phyloP scores from a whole-genome alignment of 2,888 invertebrate genomes.

The Lingula anatina region DNA sequence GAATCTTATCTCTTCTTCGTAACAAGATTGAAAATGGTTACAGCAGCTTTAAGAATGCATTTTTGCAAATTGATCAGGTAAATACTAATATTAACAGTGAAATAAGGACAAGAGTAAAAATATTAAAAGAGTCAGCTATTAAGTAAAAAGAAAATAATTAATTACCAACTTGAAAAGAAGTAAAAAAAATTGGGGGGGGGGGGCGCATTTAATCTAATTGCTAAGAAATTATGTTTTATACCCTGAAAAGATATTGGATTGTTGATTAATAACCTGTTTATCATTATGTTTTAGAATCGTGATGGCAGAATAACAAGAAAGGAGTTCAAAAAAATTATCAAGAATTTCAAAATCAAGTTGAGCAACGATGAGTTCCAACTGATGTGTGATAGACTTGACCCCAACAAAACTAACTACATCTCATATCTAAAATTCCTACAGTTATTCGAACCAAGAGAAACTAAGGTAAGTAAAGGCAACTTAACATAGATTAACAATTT shows the following conservation, averaged over 20 bases:
- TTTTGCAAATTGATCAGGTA: conserved; percentile 46
- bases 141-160: background rate
- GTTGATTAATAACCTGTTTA: no score
- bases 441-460: conserved; percentile 45
- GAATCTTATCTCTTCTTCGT: conserved; percentile 37
- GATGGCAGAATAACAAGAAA: conserved; percentile 38
- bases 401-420: conserved; percentile 34
- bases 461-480: conserved; percentile 24
- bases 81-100: no score
- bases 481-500: no score
- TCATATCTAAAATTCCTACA: conserved; percentile 44
- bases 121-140: no score
- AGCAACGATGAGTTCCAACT: conserved; percentile 39
- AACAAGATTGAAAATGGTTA: conserved; percentile 39
- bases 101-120: no score
- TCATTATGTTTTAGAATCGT: conserved; percentile 37
- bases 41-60: conserved; percentile 41
- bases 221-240: background rate
- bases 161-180: background rate
- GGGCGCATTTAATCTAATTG: background rate
- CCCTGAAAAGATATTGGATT: no score
- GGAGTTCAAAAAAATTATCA: conserved; percentile 36
- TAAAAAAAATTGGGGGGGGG: background rate
- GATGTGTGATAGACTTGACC: conserved; percentile 37
- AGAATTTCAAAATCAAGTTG: conserved; percentile 38